Evolutionary conservation across 2,113 vertebrate genomes (phyloP).

Genomic region (Felis chaus): DNA sequence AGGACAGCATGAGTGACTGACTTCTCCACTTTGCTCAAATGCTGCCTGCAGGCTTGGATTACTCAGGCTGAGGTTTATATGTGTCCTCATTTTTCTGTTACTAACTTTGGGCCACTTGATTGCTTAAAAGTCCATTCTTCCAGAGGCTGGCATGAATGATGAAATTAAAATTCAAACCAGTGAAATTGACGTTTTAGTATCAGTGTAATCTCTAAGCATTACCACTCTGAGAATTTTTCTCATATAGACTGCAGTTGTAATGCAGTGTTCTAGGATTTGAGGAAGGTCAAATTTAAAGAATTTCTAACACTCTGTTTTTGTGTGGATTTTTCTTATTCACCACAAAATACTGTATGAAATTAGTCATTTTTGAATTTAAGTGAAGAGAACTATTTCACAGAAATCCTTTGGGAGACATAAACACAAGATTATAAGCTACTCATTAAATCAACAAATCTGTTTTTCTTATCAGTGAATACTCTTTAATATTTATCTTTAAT

Average conservation of each 20-base stretch:
- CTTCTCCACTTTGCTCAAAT: background rate
- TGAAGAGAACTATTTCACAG: background rate
- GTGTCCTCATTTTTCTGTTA: background rate
- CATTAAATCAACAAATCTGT: background rate
- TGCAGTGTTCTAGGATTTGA: background rate
- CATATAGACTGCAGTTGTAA: no score
- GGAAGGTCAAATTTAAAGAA: background rate
- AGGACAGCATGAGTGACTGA: background rate
- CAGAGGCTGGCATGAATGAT: background rate
- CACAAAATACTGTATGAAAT: background rate
- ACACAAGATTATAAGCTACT: background rate
- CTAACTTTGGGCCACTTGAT: background rate
- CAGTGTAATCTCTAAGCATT: background rate
- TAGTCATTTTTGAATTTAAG: background rate
- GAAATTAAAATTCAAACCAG: constrained; percentile 12
- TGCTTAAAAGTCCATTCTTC: background rate
- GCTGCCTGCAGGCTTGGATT: background rate
- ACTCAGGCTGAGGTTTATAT: background rate
- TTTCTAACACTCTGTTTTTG: background rate
- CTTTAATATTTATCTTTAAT: background rate
- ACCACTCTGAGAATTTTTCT: background rate
- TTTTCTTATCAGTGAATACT: background rate
- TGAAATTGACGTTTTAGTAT: background rate
- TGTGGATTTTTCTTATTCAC: background rate
- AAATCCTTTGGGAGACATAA: background rate